These are phyloP conservation scores for Leucoptera coffeella DNA, from an alignment of 2,888 invertebrate species.

Conservation along the genomic window DNA sequence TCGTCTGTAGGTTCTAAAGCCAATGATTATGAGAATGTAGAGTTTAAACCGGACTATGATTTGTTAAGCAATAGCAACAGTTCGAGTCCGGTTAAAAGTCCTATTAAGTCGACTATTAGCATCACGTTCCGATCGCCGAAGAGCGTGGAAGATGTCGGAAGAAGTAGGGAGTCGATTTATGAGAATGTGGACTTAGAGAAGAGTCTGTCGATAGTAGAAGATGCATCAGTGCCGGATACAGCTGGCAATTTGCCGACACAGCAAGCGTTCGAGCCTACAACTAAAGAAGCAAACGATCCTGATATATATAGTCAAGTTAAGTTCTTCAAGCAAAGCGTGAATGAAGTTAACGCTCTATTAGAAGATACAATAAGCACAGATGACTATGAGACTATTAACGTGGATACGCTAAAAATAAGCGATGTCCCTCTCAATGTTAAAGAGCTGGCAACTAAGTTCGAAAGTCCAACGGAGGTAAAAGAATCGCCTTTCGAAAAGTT, in stretches of 20 bases:
- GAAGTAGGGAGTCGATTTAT: conserved; percentile 48
- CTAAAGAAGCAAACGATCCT: conserved; percentile 27
- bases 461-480: conserved; percentile 56
- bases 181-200: conserved; percentile 51
- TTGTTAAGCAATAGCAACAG: conserved; percentile 37
- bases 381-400: conserved; percentile 32
- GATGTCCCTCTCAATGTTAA: conserved; percentile 47
- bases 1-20: conserved; percentile 31
- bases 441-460: conserved; percentile 58
- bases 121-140: conserved; percentile 65
- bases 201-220: conserved; percentile 44
- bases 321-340: conserved; percentile 65
- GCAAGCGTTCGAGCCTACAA: conserved; percentile 49
- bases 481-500: conserved; percentile 49
- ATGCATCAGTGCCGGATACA: conserved; percentile 46
- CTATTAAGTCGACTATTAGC: conserved; percentile 64
- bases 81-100: conserved; percentile 43
- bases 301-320: conserved; percentile 72
- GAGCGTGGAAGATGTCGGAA: conserved; percentile 20
- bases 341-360: conserved; percentile 63
- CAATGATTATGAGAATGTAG: conserved; percentile 8
- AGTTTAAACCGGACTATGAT: conserved; percentile 36
- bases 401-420: conserved; percentile 24
- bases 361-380: conserved; percentile 17
- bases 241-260: conserved; percentile 53